phyloP scores from a whole-genome alignment of 2,888 invertebrate species.

The Agonopterix alstromeriana region DNA sequence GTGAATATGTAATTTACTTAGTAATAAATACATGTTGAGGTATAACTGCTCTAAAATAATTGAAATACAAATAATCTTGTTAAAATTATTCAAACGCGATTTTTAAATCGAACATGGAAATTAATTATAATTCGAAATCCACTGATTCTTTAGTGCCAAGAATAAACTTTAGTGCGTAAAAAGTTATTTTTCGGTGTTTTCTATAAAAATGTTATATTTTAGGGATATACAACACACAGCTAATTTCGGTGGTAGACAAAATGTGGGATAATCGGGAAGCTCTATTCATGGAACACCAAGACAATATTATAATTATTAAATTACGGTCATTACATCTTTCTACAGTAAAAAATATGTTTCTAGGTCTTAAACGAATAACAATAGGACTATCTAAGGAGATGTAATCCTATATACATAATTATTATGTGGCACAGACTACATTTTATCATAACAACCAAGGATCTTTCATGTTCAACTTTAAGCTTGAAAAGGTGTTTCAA shows the following conservation, averaged over 20 bases:
- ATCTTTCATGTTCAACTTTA: neutral
- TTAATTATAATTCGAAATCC: too few species aligned
- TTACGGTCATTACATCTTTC: conserved; percentile 45
- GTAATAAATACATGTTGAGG: too few species aligned
- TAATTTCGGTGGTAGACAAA: conserved; percentile 47
- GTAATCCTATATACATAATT: conserved; percentile 57
- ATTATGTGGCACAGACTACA: conserved; percentile 66
- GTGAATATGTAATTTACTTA: too few species aligned
- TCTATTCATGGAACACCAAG: conserved; percentile 61
- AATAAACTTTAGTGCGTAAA: too few species aligned
- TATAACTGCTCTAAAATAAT: too few species aligned
- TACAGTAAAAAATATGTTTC: conserved; percentile 54
- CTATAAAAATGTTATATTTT: neutral
- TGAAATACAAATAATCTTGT: too few species aligned
- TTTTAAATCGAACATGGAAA: too few species aligned
- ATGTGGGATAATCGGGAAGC: conserved; percentile 57
- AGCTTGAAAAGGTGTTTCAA: neutral
- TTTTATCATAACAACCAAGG: conserved; percentile 15
- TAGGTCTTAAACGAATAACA: conserved; percentile 62
- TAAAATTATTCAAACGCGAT: too few species aligned
- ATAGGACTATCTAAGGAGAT: conserved; percentile 62
- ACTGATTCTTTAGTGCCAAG: too few species aligned
- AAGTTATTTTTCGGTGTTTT: too few species aligned
- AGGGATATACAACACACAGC: conserved; percentile 17
- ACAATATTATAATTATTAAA: conserved; percentile 31